phyloP scores from a whole-genome alignment of 2,797 vertebrate species.

The Acipenser oxyrinchus region DNA sequence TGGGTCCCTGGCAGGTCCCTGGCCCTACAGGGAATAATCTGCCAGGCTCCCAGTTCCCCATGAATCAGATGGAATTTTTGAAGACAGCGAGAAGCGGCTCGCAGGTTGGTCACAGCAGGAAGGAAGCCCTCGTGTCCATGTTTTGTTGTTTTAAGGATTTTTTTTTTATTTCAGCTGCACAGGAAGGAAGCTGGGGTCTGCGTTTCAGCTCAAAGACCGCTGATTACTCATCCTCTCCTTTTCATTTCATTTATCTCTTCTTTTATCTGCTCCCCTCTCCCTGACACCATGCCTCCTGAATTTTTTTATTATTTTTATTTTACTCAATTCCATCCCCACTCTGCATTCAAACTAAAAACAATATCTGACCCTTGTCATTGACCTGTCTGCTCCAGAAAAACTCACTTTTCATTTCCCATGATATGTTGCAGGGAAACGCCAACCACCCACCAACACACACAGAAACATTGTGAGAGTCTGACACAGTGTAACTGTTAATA shows the following conservation, averaged over 20 bases:
- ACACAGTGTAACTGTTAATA: too few species aligned
- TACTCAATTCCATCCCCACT: too few species aligned
- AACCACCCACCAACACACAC: too few species aligned
- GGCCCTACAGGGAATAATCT: constrained; percentile 52
- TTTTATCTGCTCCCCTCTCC: constrained; percentile 48
- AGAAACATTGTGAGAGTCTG: too few species aligned
- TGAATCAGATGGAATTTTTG: constrained; percentile 61
- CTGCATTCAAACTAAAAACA: too few species aligned
- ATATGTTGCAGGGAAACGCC: too few species aligned
- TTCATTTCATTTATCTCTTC: constrained; percentile 56
- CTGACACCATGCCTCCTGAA: constrained; percentile 35
- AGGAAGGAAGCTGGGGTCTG: constrained; percentile 82
- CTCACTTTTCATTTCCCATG: too few species aligned
- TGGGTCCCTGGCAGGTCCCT: not conserved
- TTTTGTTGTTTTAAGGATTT: constrained; percentile 75
- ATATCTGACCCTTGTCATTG: too few species aligned
- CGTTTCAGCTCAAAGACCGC: constrained; percentile 64
- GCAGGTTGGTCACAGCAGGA: constrained; percentile 69
- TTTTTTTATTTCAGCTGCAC: constrained; percentile 70
- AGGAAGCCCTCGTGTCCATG: constrained; percentile 67
- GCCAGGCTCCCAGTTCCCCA: constrained; percentile 50
- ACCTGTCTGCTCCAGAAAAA: too few species aligned
- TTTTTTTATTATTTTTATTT: constrained; percentile 15
- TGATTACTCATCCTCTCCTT: constrained; percentile 55
- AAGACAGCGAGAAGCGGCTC: constrained; percentile 60